Conservation (phyloP, 2,888 invertebrate species). For the Iselma pallidipennis region DNA sequence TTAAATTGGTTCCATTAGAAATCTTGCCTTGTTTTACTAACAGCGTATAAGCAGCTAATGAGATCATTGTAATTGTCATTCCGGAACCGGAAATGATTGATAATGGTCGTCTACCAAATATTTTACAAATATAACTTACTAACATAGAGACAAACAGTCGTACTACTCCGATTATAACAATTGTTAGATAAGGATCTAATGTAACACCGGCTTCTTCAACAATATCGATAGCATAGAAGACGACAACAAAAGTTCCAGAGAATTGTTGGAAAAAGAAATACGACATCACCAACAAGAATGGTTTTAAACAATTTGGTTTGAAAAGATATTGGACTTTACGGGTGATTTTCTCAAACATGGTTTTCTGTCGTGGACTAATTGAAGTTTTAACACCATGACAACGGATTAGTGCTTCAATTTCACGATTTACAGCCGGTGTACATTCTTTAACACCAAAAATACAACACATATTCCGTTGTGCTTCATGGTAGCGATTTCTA, state of each 20-base stretch:
- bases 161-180: constrained; percentile 59
- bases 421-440: constrained; percentile 39
- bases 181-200: constrained; percentile 57
- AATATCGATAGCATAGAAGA: constrained; percentile 63
- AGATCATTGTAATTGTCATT: constrained; percentile 60
- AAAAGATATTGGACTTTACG: constrained; percentile 46
- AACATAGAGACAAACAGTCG: constrained; percentile 56
- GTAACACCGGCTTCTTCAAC: constrained; percentile 56
- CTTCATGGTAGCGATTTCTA: constrained; percentile 57
- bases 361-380: constrained; percentile 20
- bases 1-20: constrained; percentile 36
- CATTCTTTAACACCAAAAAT: constrained; percentile 51
- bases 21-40: constrained; percentile 41
- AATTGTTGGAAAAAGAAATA: constrained; percentile 65
- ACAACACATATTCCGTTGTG: constrained; percentile 52
- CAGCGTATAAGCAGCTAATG: constrained; percentile 56
- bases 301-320: constrained; percentile 55
- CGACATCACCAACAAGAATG: constrained; percentile 56
- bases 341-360: constrained; percentile 30
- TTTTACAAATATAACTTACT: constrained; percentile 58
- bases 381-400: constrained; percentile 31
- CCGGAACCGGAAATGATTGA: constrained; percentile 63
- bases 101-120: constrained; percentile 62
- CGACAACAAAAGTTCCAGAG: constrained; percentile 60
- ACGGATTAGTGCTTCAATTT: constrained; percentile 42